Evolutionary conservation across 1,140 invertebrate genomes (phyloP), one percentile per base, ranked within the genome.

Genomic region (Bombyx mandarina): DNA sequence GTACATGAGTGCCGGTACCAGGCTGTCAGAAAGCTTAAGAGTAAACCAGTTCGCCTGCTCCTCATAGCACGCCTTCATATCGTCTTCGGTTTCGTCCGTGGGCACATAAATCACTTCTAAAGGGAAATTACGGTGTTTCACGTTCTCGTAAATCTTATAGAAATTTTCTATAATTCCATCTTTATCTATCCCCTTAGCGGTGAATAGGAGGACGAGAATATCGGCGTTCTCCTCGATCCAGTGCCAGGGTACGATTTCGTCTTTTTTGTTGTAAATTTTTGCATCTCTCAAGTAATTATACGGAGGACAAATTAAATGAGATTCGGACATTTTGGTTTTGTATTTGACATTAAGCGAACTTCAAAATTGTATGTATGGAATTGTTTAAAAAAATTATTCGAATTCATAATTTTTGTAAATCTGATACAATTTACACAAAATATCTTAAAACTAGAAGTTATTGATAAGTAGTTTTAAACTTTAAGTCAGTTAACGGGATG

Each of bases 31-130:
- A 63, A 69, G 66, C 6, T 64, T 64, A 43, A 86, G 66, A 51
- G 72, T 76, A 52, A 85, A 85, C 83, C 82, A 86, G 56, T 86
- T 85, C 6, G 83, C 80, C 69, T 86, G 83, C 3, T 56, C 42
- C 6, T 75, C 58, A 60, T 67, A 86, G 46, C 63, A 65, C 4
- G 61, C 54, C n/a, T 49, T 44, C 63, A 73, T 72, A 7, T 77
- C 72, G 42, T 70, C 65, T 52, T 75, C 69, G 0, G 47, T 75
- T 5, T 79, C 75, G 52, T 85, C 83, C 69, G 79, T 66, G 0
- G 83, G 79, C 47, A 85, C 62, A 47, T 84, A 75, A 47, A 87
- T 78, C 0, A 87, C 82, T 71, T 87, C 82, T 52, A 85, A 65
- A n/a, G 80, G 75, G 1, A 84, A 47, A 58, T 84, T 78, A 1